Evolutionary conservation across 2,797 vertebrate species (phyloP).

Genomic region (Manis javanica): DNA sequence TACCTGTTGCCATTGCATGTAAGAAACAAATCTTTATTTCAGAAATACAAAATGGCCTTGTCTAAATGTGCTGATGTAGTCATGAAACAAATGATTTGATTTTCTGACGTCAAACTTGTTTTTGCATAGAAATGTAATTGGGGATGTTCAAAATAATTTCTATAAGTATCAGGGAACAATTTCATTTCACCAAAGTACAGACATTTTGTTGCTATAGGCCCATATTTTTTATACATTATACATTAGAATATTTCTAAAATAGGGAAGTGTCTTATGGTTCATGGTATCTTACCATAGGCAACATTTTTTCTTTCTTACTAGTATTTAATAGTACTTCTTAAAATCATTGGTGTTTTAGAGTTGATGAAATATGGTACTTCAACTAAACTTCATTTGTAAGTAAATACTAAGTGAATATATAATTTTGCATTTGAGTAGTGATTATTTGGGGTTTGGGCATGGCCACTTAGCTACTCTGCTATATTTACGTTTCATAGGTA

Average conservation of each 20-base stretch:
- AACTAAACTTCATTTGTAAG: constrained; percentile 16
- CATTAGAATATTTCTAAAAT: constrained; percentile 48
- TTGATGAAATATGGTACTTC: constrained; percentile 23
- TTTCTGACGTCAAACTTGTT: constrained; percentile 39
- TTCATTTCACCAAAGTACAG: constrained; percentile 10
- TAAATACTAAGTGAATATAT: background rate
- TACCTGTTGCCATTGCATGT: background rate
- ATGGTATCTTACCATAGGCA: background rate
- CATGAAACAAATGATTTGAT: constrained; percentile 9
- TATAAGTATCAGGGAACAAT: background rate
- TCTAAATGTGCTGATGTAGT: background rate
- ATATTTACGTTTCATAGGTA: background rate
- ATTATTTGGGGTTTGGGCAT: background rate
- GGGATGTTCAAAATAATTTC: constrained; percentile 39
- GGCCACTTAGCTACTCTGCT: background rate
- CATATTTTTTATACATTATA: background rate
- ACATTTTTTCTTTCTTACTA: constrained; percentile 24
- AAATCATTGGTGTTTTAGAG: constrained; percentile 9
- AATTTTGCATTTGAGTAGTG: constrained; percentile 26
- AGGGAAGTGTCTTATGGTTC: background rate
- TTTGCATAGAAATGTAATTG: background rate
- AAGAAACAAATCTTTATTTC: constrained; percentile 39
- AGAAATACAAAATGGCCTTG: background rate
- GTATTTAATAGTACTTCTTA: constrained; percentile 27
- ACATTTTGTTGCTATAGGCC: background rate